A percentile compares a stretch with the other conserved stretches of the same genome.
Conservation (phyloP, 2,888 invertebrate genomes). For the Ceramica pisi region DNA sequence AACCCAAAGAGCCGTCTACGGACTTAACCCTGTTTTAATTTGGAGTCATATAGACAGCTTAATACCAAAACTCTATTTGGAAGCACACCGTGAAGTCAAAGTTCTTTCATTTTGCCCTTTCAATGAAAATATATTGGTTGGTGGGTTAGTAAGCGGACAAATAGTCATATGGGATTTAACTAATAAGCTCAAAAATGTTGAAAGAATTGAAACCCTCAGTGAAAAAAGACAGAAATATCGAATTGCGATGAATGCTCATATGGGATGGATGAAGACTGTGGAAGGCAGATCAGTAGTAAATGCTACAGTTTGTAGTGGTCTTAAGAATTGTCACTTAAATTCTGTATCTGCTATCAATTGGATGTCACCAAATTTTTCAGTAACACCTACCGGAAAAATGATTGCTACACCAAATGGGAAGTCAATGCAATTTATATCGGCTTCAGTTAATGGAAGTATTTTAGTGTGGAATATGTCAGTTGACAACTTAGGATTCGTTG, state of each 20-base stretch:
- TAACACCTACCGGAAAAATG: slow-evolving; percentile 91
- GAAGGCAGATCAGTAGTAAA: slow-evolving; percentile 90
- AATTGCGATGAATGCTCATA: slow-evolving; percentile 90
- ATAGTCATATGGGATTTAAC: slow-evolving; percentile 93
- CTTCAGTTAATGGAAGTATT: slow-evolving; percentile 92
- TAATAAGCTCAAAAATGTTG: slow-evolving; percentile 91
- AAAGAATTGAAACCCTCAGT: slow-evolving; percentile 91
- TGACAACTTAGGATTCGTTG: slow-evolving; percentile 79
- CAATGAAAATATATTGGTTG: slow-evolving; percentile 93
- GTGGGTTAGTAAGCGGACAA: slow-evolving; percentile 94
- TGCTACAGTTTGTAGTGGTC: slow-evolving; percentile 91
- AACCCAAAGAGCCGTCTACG: slow-evolving; percentile 91
- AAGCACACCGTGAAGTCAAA: slow-evolving; percentile 92
- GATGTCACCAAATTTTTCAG: slow-evolving; percentile 91
- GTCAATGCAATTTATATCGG: slow-evolving; percentile 92
- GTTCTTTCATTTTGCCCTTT: slow-evolving; percentile 93
- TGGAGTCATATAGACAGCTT: slow-evolving; percentile 94
- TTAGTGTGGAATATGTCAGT: slow-evolving; percentile 93
- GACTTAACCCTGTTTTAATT: slow-evolving; percentile 92
- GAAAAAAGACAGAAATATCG: slow-evolving; percentile 92
- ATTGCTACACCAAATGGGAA: slow-evolving; percentile 74
- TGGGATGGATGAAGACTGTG: slow-evolving; percentile 93
- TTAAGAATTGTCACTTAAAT: slow-evolving; percentile 91
- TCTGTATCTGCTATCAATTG: slow-evolving; percentile 93
- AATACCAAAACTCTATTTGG: slow-evolving; percentile 93